Conservation (phyloP, 1,140 invertebrate species). For the Pseudoatta argentina region DNA sequence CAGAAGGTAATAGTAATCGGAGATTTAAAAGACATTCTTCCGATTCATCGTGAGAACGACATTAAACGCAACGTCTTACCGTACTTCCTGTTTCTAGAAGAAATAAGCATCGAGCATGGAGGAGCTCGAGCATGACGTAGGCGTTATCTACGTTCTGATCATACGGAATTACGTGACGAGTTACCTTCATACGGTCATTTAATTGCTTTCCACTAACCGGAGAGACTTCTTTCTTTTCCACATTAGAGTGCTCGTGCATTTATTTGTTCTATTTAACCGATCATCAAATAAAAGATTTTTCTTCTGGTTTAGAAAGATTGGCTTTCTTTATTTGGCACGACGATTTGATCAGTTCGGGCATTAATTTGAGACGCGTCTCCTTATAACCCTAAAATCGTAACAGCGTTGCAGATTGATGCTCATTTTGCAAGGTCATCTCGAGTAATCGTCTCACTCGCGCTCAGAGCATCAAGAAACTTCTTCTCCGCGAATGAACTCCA, state of each 20-base stretch:
- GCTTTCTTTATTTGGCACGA: not conserved
- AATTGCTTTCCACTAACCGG: slow-evolving; percentile 4
- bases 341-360: not conserved
- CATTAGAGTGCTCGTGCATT: not conserved
- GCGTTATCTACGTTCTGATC: slow-evolving; percentile 55
- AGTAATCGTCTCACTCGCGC: slow-evolving; percentile 29
- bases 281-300: not conserved
- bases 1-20: not conserved
- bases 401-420: slow-evolving; percentile 32
- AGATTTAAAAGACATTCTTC: not conserved
- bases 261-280: not conserved
- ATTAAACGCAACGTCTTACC: slow-evolving; percentile 16
- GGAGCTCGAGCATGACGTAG: slow-evolving; percentile 32
- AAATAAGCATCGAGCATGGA: slow-evolving; percentile 20
- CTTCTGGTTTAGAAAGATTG: not conserved
- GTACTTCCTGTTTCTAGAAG: slow-evolving; percentile 50
- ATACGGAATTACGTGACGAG: slow-evolving; percentile 10
- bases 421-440: slow-evolving; percentile 20
- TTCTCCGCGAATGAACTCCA: slow-evolving; percentile 10
- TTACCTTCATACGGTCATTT: slow-evolving; percentile 15
- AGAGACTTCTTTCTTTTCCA: not conserved
- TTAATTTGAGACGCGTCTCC: not conserved
- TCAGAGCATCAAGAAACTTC: slow-evolving; percentile 37
- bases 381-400: slow-evolving; percentile 34
- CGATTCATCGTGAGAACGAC: slow-evolving; percentile 32